Evolutionary conservation across 2,888 invertebrate species (phyloP), one percentile per base, ranked within the genome.

Genomic region (Saturnia pavonia): DNA sequence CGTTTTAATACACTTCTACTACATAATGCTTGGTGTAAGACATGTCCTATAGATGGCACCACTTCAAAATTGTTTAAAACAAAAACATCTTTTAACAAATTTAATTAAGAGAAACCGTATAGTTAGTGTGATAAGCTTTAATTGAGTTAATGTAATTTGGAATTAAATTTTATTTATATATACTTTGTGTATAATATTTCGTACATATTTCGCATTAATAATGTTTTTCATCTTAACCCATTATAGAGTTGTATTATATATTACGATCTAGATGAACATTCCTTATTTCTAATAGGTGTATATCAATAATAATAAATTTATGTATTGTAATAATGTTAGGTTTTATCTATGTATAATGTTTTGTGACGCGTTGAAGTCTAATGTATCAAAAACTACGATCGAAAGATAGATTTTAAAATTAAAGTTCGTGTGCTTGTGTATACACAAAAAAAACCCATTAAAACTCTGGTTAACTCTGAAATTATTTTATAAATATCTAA

Each of bases 341-440:
- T n/a, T n/a, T 19, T 22, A 7, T 22, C 11, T 54, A 22, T 54
- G 11, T 27, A 14, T 27, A 3, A 27, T 12, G 25, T 27, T 27
- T 27, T 40, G 67, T 43, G 25, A 70, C 70, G 70, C 70, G 70
- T 70, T 70, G 70, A 70, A 67, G 67, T 70, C 70, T 70, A 54
- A 54, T 70, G 42, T 70, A 70, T 67, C 1, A 8, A 42, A 45
- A 11, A 45, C 22, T 3, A 34, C 16, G 3, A 4, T 11, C 11
- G 11, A 54, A n/a, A 54, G 19, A 67, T 25, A 34, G 2, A 34
- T 40, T 25, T 27, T 60, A 27, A 1, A 4, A 25, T 60, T 57
- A 14, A 9, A 22, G 19, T 48, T 48, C 48, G 9, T 22, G 9
- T 54, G 22, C 22, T 22, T 9, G 22, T 54, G 12, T 54, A 1